Evolutionary conservation across 2,888 invertebrate species (phyloP).

Genomic region (Helleia helle): DNA sequence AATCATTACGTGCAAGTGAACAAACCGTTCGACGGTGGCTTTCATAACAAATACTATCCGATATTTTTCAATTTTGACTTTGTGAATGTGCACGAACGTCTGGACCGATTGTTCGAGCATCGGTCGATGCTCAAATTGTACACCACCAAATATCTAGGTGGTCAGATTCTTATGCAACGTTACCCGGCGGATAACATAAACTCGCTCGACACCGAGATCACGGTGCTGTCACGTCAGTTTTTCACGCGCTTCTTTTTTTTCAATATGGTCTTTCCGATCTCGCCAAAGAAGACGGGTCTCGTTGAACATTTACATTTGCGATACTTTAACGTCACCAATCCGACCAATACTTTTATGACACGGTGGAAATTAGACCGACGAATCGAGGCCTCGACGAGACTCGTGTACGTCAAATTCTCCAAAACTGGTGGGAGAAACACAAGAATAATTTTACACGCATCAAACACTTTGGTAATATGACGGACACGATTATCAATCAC

Average conservation of each 20-base stretch:
- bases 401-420: constrained; percentile 2
- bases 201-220: constrained; percentile 3
- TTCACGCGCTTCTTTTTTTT: constrained; percentile 7
- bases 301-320: constrained; percentile 6
- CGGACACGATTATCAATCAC: constrained; percentile 1
- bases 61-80: constrained; percentile 5
- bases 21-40: constrained; percentile 1
- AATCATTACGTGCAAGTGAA: constrained; percentile 3
- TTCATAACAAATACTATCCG: constrained; percentile 6
- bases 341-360: constrained; percentile 4
- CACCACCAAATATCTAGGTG: not conserved
- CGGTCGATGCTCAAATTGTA: constrained; percentile 1
- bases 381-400: not conserved
- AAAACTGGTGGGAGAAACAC: constrained; percentile 1
- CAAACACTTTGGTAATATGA: constrained; percentile 1
- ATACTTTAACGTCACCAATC: constrained; percentile 2
- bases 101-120: not conserved
- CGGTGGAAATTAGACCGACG: not conserved
- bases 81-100: constrained; percentile 1
- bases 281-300: constrained; percentile 1
- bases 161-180: not conserved
- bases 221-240: constrained; percentile 1
- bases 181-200: not conserved
- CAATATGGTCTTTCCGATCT: not conserved
- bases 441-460: constrained; percentile 2